Base-by-base conservation (phyloP, 2,113 vertebrate genomes). In the Dipodomys spectabilis region DNA sequence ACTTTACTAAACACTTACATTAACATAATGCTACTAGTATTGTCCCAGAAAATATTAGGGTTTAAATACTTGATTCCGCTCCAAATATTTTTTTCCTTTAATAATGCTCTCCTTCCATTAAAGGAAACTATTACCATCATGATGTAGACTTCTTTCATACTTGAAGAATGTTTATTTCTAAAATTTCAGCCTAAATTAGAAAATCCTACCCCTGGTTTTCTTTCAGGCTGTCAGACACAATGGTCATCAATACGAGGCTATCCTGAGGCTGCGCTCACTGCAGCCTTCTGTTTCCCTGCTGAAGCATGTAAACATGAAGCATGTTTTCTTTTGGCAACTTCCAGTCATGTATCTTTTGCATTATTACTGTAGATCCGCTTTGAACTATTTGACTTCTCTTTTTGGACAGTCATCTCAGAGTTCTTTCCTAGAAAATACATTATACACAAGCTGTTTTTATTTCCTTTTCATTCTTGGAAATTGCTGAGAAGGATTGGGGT, bases 21-120 rank as follows among this genome's bases (percentile, higher is more conserved):
- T 78, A 94, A 44, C 19, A 30, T 13, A 27, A 67, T 35, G 16
- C 27, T 44, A 13, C 32, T 5, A 83, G 11, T 57, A 39, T 86
- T 45, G 3, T 71, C 69, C 19, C 30, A 82, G 49, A 92, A 88
- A 87, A 57, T 62, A 57, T 15, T 64, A 74, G 27, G 27, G 7
- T 73, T 8, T 84, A 78, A 82, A 86, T 73, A 44, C 49, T 74
- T 44, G 7, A 64, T 57, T 80, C 45, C 2, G 72, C 30, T 3
- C 39, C 39, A 90, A 22, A 68, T 20, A 82, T 44, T 83, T 78
- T 64, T 84, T 96, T 90, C 74, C 57, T 91, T 49, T 72, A 67
- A 44, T 57, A n/a, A 44, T 79, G 16, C 67, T 73, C 92, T 74
- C 39, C 60, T 93, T 82, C 7, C 35, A 73, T 53, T 45, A 88